phyloP scores from a whole-genome alignment of 2,888 invertebrate species.

The Ormyrus thymus region DNA sequence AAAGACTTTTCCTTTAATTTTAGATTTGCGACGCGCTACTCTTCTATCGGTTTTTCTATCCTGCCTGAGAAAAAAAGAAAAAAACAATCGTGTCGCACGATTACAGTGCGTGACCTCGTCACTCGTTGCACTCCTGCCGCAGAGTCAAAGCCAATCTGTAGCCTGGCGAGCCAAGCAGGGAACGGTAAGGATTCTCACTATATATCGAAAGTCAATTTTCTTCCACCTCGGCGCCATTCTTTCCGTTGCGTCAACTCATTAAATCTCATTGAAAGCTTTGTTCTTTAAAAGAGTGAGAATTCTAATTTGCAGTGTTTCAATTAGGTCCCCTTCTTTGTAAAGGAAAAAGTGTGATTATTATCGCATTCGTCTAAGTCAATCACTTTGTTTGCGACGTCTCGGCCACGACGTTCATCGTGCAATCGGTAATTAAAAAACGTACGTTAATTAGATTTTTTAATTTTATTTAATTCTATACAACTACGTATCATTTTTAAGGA shows the following conservation, averaged over 20 bases:
- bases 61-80: neutral
- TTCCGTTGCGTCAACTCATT: conserved; percentile 16
- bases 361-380: too few relatives aligned
- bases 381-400: too few relatives aligned
- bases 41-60: too few relatives aligned
- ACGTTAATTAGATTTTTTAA: conserved; percentile 16
- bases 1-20: conserved; percentile 20
- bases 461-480: neutral
- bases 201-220: conserved; percentile 38
- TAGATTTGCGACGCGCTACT: neutral
- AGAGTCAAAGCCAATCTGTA: conserved; percentile 34
- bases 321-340: neutral
- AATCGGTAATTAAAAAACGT: neutral
- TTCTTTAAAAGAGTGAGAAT: conserved; percentile 10
- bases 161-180: neutral
- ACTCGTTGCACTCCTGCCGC: conserved; percentile 26
- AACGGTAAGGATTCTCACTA: neutral
- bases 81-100: conserved; percentile 21
- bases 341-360: too few relatives aligned
- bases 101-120: conserved; percentile 37
- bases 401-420: too few relatives aligned
- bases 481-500: too few relatives aligned
- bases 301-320: conserved; percentile 25
- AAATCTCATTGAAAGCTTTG: conserved; percentile 23
- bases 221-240: conserved; percentile 8